Evolutionary conservation across 1,140 invertebrate species (phyloP), one percentile per base, ranked within the genome.

Genomic region (Drosophila trapezifrons): DNA sequence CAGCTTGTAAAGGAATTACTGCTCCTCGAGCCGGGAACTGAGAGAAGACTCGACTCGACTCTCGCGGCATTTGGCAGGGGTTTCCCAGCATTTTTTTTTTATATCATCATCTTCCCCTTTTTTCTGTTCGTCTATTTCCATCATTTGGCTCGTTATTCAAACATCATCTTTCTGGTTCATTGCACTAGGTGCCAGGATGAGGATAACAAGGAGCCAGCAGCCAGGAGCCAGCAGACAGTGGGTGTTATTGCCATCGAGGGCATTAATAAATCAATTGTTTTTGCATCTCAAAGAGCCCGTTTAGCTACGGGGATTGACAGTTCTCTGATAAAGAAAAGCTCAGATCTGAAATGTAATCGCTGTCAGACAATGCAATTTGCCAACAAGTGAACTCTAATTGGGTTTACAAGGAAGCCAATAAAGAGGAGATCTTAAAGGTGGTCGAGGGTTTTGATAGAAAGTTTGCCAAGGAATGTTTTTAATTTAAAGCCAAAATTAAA

Each of bases 1-100:
- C 76, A 86, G 83, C 83, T 87, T 86, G 83, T 87, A 87, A 83
- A 87, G 83, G 76, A 64, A 86, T 86, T 86, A 87, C 71, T 76
- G n/a, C 38, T 63, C 47, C 62, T 71, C 43, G 29, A 71, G 67
- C 18, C 25, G 43, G 64, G 29, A 38, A 66, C 59, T 49, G 49
- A 49, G 35, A 65, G 43, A 17, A 66, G 51, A 18, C 60, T 42
- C 49, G 29, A 25, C 20, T 64, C 35, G 25, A 75, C 62, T 47
- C 54, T 52, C 20, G 54, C 54, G 72, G 72, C 73, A 66, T 76
- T 76, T 64, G 59, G 60, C 46, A 22, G 38, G 38, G 59, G 45
- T 13, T 73, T 58, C 37, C 13, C 27, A 35, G 10, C 32, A n/a
- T 12, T 25, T 20, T 57, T 13, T n/a, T 29, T 32, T 32, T 32